These are phyloP conservation scores for Drosophila setifemur DNA, from an alignment of 1,140 invertebrate genomes.

Conservation along the genomic window DNA sequence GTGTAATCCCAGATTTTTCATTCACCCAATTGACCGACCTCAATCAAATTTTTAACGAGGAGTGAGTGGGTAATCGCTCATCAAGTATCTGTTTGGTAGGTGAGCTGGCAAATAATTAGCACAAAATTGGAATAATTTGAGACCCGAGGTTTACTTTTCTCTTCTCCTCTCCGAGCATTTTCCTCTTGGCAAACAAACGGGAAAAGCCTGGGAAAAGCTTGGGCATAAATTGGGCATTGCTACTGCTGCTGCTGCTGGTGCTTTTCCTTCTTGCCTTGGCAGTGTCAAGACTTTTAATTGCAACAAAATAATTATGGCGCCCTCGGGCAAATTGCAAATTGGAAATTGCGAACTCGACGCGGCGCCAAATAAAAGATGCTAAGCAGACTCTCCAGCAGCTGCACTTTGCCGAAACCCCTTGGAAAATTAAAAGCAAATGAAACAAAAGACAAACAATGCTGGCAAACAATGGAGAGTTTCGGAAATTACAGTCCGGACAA, in stretches of 20 bases:
- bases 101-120: conserved; percentile 1
- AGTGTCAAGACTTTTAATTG: conserved; percentile 78
- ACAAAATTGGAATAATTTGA: not conserved
- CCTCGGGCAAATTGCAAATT: conserved; percentile 67
- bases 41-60: not conserved
- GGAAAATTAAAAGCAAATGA: conserved; percentile 73
- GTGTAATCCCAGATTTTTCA: conserved; percentile 8
- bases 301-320: conserved; percentile 80
- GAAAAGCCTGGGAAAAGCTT: not conserved
- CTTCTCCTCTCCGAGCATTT: not conserved
- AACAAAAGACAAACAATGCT: conserved; percentile 63
- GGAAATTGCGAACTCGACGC: conserved; percentile 48
- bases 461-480: conserved; percentile 20
- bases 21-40: not conserved
- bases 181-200: conserved; percentile 21
- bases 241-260: conserved; percentile 25
- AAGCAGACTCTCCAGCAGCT: conserved; percentile 50
- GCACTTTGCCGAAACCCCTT: conserved; percentile 60
- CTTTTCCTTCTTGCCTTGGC: conserved; percentile 1
- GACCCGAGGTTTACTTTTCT: too few species aligned
- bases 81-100: conserved; percentile 7
- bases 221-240: conserved; percentile 40
- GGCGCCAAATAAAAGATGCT: conserved; percentile 43
- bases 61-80: conserved; percentile 1
- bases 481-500: not conserved